phyloP scores from a whole-genome alignment of 2,113 vertebrate genomes.

The Equus przewalskii region DNA sequence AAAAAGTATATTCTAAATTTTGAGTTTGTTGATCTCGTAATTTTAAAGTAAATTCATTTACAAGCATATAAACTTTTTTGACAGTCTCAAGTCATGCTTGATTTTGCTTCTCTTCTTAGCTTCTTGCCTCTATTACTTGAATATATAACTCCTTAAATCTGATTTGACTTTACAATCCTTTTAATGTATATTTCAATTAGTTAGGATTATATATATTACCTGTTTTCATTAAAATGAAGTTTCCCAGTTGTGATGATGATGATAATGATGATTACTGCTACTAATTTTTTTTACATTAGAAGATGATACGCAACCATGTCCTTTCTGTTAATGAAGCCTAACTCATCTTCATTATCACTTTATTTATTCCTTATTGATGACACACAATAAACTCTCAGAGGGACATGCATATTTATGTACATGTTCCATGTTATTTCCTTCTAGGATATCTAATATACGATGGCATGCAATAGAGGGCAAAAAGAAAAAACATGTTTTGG shows the following conservation, averaged over 20 bases:
- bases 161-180: background rate
- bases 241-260: background rate
- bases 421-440: background rate
- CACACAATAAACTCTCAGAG: background rate
- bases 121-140: background rate
- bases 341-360: background rate
- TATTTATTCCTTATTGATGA: background rate
- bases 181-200: background rate
- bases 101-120: background rate
- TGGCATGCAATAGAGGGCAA: background rate
- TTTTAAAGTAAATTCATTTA: no score
- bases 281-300: background rate
- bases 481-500: background rate
- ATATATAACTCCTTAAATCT: background rate
- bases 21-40: background rate
- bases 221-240: background rate
- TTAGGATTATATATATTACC: background rate
- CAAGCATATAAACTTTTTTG: background rate
- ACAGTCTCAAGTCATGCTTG: background rate
- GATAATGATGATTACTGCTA: background rate
- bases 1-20: background rate
- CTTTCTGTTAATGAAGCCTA: background rate
- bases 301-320: background rate
- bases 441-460: background rate
- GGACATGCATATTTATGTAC: background rate